Percentiles rank a stretch among this genome's conserved stretches.
Evolutionary conservation across 2,888 invertebrate species (phyloP).

Genomic region (Meloe dianella): DNA sequence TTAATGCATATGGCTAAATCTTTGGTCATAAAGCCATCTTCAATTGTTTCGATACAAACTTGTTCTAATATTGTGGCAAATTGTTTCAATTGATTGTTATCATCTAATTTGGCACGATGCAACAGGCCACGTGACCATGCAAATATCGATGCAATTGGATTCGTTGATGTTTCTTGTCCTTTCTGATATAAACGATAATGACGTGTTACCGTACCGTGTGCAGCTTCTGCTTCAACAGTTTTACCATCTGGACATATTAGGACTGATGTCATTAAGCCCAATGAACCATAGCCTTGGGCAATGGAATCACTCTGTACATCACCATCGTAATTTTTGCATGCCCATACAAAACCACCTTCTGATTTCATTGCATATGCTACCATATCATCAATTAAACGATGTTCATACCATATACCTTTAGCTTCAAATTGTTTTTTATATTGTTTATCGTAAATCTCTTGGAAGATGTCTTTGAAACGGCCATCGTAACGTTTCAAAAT

Average conservation of each 20-base stretch:
- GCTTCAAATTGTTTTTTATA: slow-evolving; percentile 87
- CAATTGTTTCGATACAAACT: slow-evolving; percentile 94
- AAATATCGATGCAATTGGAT: slow-evolving; percentile 98
- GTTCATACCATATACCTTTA: slow-evolving; percentile 95
- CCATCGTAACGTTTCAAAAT: slow-evolving; percentile 97
- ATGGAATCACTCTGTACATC: slow-evolving; percentile 99
- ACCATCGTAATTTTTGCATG: slow-evolving; percentile 99
- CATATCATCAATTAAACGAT: slow-evolving; percentile 98
- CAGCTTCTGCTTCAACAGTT: slow-evolving; percentile 97
- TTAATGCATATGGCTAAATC: slow-evolving; percentile 98
- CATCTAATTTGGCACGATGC: slow-evolving; percentile 93
- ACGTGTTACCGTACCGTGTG: slow-evolving; percentile 81
- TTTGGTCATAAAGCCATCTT: slow-evolving; percentile 95
- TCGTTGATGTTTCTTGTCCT: slow-evolving; percentile 98
- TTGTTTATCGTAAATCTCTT: slow-evolving; percentile 88
- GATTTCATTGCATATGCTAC: slow-evolving; percentile 98
- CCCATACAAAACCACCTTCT: slow-evolving; percentile 99
- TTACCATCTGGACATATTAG: slow-evolving; percentile 96
- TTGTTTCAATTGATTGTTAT: slow-evolving; percentile 74
- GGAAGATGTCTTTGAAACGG: slow-evolving; percentile 96
- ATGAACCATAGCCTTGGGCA: slow-evolving; percentile 94
- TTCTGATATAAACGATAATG: slow-evolving; percentile 77
- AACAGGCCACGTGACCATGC: slow-evolving; percentile 93
- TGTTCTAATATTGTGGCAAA: slow-evolving; percentile 89
- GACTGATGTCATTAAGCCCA: slow-evolving; percentile 98